Base-by-base conservation (phyloP, 2,888 invertebrate species). In the Brenthis ino region DNA sequence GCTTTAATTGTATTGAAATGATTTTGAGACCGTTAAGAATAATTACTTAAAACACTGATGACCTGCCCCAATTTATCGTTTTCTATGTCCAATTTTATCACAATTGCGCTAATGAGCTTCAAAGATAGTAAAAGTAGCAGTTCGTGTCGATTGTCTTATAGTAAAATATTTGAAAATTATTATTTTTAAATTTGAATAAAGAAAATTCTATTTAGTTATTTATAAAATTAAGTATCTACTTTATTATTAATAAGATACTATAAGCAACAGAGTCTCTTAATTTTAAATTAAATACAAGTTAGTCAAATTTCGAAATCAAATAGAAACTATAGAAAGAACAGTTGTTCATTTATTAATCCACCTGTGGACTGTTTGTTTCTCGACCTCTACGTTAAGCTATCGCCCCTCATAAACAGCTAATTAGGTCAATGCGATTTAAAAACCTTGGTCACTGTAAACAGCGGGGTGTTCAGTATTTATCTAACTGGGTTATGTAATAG, bases 401-500 rank as follows among this genome's bases (percentile, higher is more conserved):
- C 74, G 73, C 80, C 81, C 82, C 83, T 82, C 77, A 71, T 77
- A 76, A 74, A 74, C 68, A 72, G 64, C 47, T 77, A 87, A 84
- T 85, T 85, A 75, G 89, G 90, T 90, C 90, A 90, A 85, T 89
- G 89, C 81, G 80, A 86, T 77, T 79, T 73, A 72, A 79, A 77
- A 85, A 79, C 90, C 90, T 90, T 90, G 90, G 77, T 79, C 68
- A 16, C 24, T 71, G 68, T 71, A 72, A 72, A 71, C 74, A 70
- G 43, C 65, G 60, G 55, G 60, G 60, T 53, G 81, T 80, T 79
- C 79, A 77, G 77, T 79, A 79, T 78, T 87, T 89, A 89, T 89
- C 89, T 88, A 89, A 85, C 77, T 89, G 79, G 89, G 89, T 89
- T 88, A 88, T 73, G 75, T 75, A 78, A 76, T 75, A 69, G 75